A percentile compares a stretch with the other conserved stretches of the same genome.
phyloP scores from a whole-genome alignment of 2,113 vertebrate species.

The Catharus bicknelli region DNA sequence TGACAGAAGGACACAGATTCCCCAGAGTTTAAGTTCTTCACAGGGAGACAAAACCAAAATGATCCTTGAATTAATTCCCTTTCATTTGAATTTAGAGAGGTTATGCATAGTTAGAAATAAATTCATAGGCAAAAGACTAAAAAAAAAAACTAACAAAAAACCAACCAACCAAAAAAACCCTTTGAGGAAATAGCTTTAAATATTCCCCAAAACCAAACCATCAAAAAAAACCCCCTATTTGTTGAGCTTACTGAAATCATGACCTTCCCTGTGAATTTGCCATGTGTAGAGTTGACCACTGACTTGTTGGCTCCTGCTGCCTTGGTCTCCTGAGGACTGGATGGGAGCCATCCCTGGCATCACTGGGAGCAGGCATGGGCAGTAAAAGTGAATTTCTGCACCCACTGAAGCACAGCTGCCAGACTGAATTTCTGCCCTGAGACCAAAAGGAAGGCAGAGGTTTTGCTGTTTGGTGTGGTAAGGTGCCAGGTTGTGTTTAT shows the following conservation, averaged over 20 bases:
- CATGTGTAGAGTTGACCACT: not conserved
- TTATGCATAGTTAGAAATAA: not conserved
- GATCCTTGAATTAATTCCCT: not conserved
- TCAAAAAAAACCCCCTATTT: accelerated
- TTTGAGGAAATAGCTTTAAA: not conserved
- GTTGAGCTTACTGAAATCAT: not conserved
- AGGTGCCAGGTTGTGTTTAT: not conserved
- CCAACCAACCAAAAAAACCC: no score
- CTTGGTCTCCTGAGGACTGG: not conserved
- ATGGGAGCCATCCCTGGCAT: not conserved
- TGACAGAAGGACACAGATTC: not conserved
- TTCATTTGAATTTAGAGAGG: not conserved
- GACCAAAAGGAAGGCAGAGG: not conserved
- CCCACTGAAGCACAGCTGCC: not conserved
- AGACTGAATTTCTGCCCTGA: not conserved
- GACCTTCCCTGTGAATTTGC: not conserved
- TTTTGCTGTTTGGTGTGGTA: not conserved
- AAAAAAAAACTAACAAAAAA: no score
- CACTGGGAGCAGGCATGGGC: not conserved
- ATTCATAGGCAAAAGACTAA: not conserved
- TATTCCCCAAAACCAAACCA: not conserved
- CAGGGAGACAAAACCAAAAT: not conserved
- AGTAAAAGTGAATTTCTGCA: not conserved
- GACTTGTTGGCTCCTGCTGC: not conserved
- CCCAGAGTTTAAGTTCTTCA: not conserved